Evolutionary conservation across 1,140 invertebrate genomes (phyloP), one percentile per base, ranked within the genome.

Genomic region (Philotrypesis tridentata): DNA sequence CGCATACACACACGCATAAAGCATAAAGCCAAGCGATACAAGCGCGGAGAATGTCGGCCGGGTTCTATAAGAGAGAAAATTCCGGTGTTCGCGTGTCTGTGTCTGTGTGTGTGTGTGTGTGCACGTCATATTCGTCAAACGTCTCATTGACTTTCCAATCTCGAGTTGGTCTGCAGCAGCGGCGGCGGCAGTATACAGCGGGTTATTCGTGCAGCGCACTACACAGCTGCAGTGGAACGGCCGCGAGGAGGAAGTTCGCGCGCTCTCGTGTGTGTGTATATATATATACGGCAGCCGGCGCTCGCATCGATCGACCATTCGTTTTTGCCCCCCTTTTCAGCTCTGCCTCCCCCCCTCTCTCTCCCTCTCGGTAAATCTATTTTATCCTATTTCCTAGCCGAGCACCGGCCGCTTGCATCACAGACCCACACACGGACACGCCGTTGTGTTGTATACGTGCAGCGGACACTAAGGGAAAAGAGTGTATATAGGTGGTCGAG

Each of bases 291-390:
- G 61, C 61, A 23, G 61, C 61, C 61, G 61, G 68, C 12, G 33
- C 23, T 33, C 33, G 6, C 68, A 70, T 70, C 31, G 67, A 70
- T 70, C 67, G 67, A 70, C 31, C 11, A 29, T 71, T 71, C 31
- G 31, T 71, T 71, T 71, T 40, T 71, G 68, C 37, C n/a, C 61
- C 55, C 61, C 33, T 40, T 71, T 71, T 71, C 17, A 55, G 48
- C 27, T 71, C 31, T 17, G 6, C 48, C 48, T 17, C 43, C 1
- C 43, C 5, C 43, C 17, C 43, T 48, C 43, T 48, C 43, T 48
- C 43, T 48, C 43, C 5, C 43, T 48, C 43, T 48, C 21, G 48
- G 48, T 55, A 65, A 65, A 65, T 65, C 61, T 65, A 65, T 65
- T 65, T 65, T 11, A 65, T 65, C 61, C 61, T 29, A 65, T 65